phyloP scores from a whole-genome alignment of 35 echinoderm and acorn worm genomes.

The Heliocidaris tuberculata region DNA sequence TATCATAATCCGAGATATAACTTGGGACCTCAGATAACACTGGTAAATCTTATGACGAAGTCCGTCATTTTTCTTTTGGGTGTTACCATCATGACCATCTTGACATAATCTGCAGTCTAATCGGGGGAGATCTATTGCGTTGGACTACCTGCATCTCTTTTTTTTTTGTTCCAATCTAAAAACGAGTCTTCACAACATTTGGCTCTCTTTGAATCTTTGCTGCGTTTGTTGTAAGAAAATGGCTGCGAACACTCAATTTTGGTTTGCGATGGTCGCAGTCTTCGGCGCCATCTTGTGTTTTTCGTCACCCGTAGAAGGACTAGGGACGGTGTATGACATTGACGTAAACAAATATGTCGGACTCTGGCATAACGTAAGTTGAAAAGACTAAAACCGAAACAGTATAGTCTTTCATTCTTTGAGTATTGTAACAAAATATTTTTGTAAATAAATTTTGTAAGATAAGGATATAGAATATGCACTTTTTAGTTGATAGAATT shows the following conservation, averaged over 20 bases:
- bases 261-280: not conserved
- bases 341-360: constrained; percentile 35
- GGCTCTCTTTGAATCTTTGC: no score
- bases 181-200: not conserved
- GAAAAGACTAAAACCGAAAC: not conserved
- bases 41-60: not conserved
- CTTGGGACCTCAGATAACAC: not conserved
- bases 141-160: not conserved
- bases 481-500: no score
- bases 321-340: constrained; percentile 32
- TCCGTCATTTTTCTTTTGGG: not conserved
- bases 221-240: not conserved
- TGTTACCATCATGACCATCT: not conserved
- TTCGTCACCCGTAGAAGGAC: constrained; percentile 5
- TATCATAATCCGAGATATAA: not conserved
- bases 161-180: not conserved
- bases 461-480: no score
- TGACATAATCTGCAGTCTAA: not conserved
- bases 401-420: no score
- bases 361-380: constrained; percentile 32
- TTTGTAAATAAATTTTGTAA: no score
- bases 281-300: constrained; percentile 19
- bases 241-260: not conserved
- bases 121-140: not conserved
- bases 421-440: no score